phyloP scores from a whole-genome alignment of 2,113 vertebrate species.

The Catharus minimus region DNA sequence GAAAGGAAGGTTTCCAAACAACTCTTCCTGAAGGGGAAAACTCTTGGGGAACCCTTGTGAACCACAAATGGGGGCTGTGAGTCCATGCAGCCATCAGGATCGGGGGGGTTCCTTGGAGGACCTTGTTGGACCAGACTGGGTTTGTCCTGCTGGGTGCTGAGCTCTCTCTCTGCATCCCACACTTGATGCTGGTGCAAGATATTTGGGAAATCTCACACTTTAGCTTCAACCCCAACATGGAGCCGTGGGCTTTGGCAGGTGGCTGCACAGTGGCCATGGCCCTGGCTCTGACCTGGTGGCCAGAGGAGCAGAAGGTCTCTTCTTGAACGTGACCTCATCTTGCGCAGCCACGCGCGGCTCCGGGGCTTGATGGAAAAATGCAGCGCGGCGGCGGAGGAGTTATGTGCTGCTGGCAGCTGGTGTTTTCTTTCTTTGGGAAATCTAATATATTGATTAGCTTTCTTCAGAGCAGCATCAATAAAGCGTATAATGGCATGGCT shows the following conservation, averaged over 20 bases:
- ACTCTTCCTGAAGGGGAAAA: neutral
- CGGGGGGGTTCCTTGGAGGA: neutral
- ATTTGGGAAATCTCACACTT: neutral
- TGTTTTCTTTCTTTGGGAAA: conserved; percentile 75
- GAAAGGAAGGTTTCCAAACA: neutral
- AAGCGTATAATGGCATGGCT: conserved; percentile 67
- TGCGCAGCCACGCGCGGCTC: neutral
- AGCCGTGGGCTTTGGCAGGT: fast-evolving
- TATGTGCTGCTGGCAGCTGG: conserved; percentile 60
- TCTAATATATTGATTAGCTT: conserved; percentile 77
- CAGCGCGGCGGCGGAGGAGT: neutral
- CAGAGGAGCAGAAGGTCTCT: neutral
- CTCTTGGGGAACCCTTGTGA: neutral
- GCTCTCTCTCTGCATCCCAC: fast-evolving
- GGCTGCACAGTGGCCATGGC: neutral
- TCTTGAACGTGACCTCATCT: conserved; percentile 52
- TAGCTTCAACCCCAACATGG: neutral
- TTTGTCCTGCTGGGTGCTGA: neutral
- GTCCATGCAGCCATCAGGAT: fast-evolving
- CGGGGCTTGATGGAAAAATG: conserved; percentile 42
- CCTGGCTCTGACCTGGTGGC: conserved; percentile 19
- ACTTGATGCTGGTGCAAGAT: neutral
- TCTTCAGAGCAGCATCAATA: conserved; percentile 74
- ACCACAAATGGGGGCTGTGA: neutral
- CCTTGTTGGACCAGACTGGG: fast-evolving